Base-by-base conservation (phyloP, 2,888 invertebrate species). In the Drosophila kanekoi region DNA sequence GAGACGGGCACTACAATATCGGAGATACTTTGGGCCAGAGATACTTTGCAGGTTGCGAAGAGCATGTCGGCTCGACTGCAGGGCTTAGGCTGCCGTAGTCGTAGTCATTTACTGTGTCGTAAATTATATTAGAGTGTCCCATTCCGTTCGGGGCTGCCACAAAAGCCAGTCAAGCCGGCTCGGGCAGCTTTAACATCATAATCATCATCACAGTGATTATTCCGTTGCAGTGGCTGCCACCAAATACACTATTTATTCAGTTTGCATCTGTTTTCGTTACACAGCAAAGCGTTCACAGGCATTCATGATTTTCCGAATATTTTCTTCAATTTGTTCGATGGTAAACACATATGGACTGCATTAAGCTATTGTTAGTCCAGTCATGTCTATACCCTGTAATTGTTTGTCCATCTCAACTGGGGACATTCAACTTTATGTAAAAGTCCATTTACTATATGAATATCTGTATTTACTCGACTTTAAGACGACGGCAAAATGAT, bases 21-120 rank as follows among this genome's bases (percentile, higher is more conserved):
- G 60, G 65, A 74, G 83, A 77, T 77, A 79, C 74, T 82, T 79
- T 80, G 61, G 77, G 78, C 78, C 77, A 28, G 8, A 28, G 28
- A 28, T 83, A 69, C 84, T 83, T 28, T 77, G 84, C 78, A 64
- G 77, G 69, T 75, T 79, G 81, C 35, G 11, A 44, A 44, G 14
- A 65, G 71, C 63, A 38, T 48, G 70, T 60, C 51, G 63, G 60
- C 54, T 20, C 60, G 71, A 64, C 82, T 79, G 85, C 81, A 85
- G 81, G 85, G 86, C 81, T 86, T 64, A 77, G 59, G 67, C 54
- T 63, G 67, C 54, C 58, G 60, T 61, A 61, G 73, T 61, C 63
- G 73, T 81, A 70, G 79, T 73, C 87, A 87, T 83, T 87, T 79
- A 72, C 82, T 87, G 87, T 87, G 86, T 84, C 84, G 87, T 84